Base-by-base conservation (phyloP, 2,888 invertebrate genomes). In the Griposia aprilina region DNA sequence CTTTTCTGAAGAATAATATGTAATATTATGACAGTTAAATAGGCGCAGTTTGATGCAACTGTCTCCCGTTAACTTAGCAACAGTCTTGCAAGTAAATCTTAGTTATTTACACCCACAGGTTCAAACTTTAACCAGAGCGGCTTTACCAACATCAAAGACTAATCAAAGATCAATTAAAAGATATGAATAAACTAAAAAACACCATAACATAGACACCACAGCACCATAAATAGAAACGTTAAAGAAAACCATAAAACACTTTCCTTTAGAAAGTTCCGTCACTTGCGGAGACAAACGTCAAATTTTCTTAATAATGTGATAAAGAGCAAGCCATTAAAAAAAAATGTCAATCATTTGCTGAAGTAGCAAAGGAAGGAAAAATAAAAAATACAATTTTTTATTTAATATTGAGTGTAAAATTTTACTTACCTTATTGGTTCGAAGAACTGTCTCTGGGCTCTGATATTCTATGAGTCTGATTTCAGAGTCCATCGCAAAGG, bases 201-300 rank as follows among this genome's bases (percentile, higher is more conserved):
- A 69, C 71, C 68, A 84, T 82, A 70, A 26, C 68, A 74, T 52
- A 62, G 85, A 84, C 71, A 78, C 71, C 71, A 41, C n/a, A 41
- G 52, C 13, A 69, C 68, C 85, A 75, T 81, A 78, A 65, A 74
- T 48, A 81, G 60, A 68, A 68, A 78, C 57, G 57, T 78, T 52
- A 30, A 26, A 75, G 63, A 59, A 85, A 70, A 67, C 63, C 48
- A 68, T 84, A 84, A 83, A 84, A 75, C 70, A 78, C 85, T 85
- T 84, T 78, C 75, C n/a, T 57, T 78, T 78, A 66, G 78, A 85
- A 81, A 82, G 78, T 84, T 76, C 36, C 48, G 74, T 55, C 63
- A 72, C 41, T 41, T 41, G 5, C 41, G 5, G 41, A 41, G 41
- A 57, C 57, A 75, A 63, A 57, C 62, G 48, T 60, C 60, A 68